phyloP scores from a whole-genome alignment of 2,797 vertebrate species.

The Manis crassicaudata region DNA sequence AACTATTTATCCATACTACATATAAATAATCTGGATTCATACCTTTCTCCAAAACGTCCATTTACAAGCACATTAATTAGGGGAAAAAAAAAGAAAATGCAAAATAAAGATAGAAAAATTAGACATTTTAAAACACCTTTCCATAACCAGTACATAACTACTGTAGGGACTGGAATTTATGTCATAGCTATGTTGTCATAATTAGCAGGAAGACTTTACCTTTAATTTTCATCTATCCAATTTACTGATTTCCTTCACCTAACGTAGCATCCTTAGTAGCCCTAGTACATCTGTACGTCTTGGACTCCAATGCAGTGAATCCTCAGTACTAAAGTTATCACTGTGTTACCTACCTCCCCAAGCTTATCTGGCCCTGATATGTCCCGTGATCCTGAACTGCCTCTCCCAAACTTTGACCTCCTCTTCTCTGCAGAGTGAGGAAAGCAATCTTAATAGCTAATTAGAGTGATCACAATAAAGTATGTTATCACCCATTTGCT shows the following conservation, averaged over 20 bases:
- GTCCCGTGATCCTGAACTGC: neutral
- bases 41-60: constrained; percentile 1
- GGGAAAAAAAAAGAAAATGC: neutral
- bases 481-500: neutral
- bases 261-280: neutral
- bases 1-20: neutral
- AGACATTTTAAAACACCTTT: neutral
- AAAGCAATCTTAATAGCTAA: neutral
- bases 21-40: neutral
- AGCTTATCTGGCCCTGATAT: neutral
- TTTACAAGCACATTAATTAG: neutral
- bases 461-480: neutral
- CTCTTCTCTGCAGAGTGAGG: neutral
- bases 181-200: neutral
- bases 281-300: accelerated
- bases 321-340: neutral
- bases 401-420: neutral
- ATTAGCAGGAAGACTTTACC: neutral
- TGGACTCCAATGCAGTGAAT: neutral
- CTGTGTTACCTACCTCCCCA: neutral
- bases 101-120: constrained; percentile 1
- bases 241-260: neutral
- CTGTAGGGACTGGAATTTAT: neutral
- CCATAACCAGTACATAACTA: neutral
- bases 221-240: neutral